Conservation (phyloP, 2,797 vertebrate genomes). For the Microcaecilia unicolor region DNA sequence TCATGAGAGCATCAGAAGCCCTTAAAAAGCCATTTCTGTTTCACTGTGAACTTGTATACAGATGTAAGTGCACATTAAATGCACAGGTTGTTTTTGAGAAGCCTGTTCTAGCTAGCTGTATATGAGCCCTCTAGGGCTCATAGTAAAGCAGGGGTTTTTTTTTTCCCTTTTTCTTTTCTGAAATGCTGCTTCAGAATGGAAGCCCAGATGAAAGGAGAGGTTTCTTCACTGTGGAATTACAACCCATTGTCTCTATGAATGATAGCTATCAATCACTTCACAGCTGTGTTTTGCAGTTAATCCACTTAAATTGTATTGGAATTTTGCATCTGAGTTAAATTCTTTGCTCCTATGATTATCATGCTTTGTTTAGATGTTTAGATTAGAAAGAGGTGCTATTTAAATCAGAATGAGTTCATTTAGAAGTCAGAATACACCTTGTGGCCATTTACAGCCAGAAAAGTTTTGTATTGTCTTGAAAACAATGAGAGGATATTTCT, state of each 20-base stretch:
- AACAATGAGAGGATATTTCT: no score
- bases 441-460: background rate
- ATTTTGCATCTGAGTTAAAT: slow-evolving; percentile 40
- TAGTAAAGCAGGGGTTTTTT: slow-evolving; percentile 34
- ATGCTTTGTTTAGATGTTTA: slow-evolving; percentile 35
- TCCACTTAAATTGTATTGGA: slow-evolving; percentile 52
- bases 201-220: slow-evolving; percentile 43
- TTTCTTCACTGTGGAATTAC: slow-evolving; percentile 37
- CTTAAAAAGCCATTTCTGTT: slow-evolving; percentile 40
- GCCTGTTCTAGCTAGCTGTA: slow-evolving; percentile 39
- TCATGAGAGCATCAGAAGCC: slow-evolving; percentile 35
- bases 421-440: slow-evolving; percentile 15
- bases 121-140: slow-evolving; percentile 31
- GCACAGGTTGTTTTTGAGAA: slow-evolving; percentile 40
- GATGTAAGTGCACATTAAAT: slow-evolving; percentile 46
- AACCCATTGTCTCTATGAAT: slow-evolving; percentile 44
- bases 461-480: no score
- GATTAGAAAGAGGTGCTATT: slow-evolving; percentile 33
- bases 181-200: slow-evolving; percentile 31
- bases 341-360: slow-evolving; percentile 39
- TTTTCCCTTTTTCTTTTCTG: no score
- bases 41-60: slow-evolving; percentile 31
- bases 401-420: slow-evolving; percentile 39
- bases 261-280: slow-evolving; percentile 41
- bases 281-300: slow-evolving; percentile 46